A percentile compares a stretch with the other conserved stretches of the same genome.
These are phyloP conservation scores for Drosophila paracracens DNA, from an alignment of 2,888 invertebrate species.

Conservation along the genomic window DNA sequence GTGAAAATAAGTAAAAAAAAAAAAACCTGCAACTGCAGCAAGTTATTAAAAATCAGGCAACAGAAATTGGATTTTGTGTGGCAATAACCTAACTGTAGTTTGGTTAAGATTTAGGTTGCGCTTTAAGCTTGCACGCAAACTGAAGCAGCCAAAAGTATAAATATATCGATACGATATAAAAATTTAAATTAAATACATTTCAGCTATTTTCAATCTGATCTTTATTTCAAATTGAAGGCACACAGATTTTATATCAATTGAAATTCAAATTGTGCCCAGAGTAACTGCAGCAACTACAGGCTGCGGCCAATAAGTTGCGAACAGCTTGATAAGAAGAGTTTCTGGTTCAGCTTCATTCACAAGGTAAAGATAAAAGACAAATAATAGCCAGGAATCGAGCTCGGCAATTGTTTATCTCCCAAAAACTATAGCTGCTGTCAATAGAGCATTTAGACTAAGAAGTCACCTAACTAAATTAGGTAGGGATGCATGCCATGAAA, in stretches of 20 bases:
- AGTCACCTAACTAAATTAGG: no score
- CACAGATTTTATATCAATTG: not conserved
- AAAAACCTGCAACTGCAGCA: constrained; percentile 35
- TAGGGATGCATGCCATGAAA: no score
- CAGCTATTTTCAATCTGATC: not conserved
- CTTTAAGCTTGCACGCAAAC: not conserved
- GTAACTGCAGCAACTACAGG: not conserved
- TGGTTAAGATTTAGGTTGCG: not conserved
- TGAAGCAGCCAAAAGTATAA: not conserved
- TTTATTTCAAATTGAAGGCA: not conserved
- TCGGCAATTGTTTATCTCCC: not conserved
- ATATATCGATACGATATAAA: not conserved
- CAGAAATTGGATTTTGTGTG: constrained; percentile 46
- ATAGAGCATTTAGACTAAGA: not conserved
- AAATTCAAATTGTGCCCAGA: not conserved
- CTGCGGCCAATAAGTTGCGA: not conserved
- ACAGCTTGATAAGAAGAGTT: not conserved
- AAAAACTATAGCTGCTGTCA: not conserved
- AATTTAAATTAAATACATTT: not conserved
- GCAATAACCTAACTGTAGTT: constrained; percentile 15
- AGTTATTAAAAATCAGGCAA: constrained; percentile 57
- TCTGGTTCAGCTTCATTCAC: not conserved
- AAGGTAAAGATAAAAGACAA: not conserved
- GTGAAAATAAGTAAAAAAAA: constrained; percentile 1
- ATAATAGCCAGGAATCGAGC: not conserved